These are phyloP conservation scores for Xylota sylvarum DNA, from an alignment of 2,888 invertebrate species.

Conservation along the genomic window DNA sequence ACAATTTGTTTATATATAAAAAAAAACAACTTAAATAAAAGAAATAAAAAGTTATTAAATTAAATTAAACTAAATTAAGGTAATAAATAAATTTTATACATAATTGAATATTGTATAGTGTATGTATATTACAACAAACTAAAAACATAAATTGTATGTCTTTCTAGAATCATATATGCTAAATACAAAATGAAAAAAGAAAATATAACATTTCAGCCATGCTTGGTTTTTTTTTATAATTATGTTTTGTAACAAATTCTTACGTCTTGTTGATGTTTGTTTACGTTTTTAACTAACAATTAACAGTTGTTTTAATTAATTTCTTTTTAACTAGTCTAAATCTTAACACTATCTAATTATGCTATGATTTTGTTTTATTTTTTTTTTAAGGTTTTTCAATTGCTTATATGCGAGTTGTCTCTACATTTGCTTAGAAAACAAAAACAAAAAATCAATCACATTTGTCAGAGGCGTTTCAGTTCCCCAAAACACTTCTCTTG, in stretches of 20 bases:
- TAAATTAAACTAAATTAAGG: slow-evolving; percentile 65
- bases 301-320: slow-evolving; percentile 50
- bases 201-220: slow-evolving; percentile 23
- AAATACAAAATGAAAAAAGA: slow-evolving; percentile 31
- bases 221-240: slow-evolving; percentile 14
- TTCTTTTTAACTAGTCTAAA: slow-evolving; percentile 52
- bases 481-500: slow-evolving; percentile 65
- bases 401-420: slow-evolving; percentile 40
- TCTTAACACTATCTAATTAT: slow-evolving; percentile 66
- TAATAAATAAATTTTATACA: slow-evolving; percentile 75
- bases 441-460: slow-evolving; percentile 68
- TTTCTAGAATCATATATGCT: slow-evolving; percentile 31
- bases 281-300: slow-evolving; percentile 51
- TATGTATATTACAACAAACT: slow-evolving; percentile 39
- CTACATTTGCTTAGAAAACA: slow-evolving; percentile 43
- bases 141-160: slow-evolving; percentile 57
- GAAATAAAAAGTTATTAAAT: slow-evolving; percentile 42
- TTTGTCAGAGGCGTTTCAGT: slow-evolving; percentile 71
- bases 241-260: slow-evolving; percentile 21
- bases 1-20: slow-evolving; percentile 45
- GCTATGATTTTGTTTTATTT: slow-evolving; percentile 57
- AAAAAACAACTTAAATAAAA: slow-evolving; percentile 27
- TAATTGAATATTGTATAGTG: slow-evolving; percentile 33
- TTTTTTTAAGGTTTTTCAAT: too few species aligned
- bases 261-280: background rate